Conservation (phyloP, 2,113 vertebrate genomes). For the Gallinago undulata region DNA sequence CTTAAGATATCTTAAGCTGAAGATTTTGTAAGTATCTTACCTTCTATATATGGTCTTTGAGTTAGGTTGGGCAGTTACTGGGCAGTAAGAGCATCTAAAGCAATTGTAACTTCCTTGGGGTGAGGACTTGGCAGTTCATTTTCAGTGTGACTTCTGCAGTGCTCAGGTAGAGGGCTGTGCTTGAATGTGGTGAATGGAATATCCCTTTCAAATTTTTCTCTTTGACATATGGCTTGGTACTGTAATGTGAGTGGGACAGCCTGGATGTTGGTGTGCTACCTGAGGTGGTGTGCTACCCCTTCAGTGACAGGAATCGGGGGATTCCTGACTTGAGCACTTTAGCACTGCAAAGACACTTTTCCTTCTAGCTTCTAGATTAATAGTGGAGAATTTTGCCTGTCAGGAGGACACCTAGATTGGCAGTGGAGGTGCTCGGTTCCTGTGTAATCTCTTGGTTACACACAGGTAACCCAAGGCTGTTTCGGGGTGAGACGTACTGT, state of each 20-base stretch:
- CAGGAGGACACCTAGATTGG: background rate
- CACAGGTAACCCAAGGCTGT: background rate
- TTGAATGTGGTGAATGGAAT: background rate
- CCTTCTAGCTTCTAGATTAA: background rate
- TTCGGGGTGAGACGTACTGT: background rate
- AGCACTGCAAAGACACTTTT: background rate
- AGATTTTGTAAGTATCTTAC: background rate
- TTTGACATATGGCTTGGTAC: background rate
- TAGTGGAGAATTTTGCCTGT: background rate
- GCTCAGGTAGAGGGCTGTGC: background rate
- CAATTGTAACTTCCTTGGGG: background rate
- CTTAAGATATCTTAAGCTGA: background rate
- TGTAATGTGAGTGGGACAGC: background rate
- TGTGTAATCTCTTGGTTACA: background rate
- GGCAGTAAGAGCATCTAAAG: background rate
- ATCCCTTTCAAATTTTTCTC: background rate
- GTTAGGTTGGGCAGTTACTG: background rate
- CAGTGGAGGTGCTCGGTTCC: accelerated
- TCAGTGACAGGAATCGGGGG: background rate
- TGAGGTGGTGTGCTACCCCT: background rate
- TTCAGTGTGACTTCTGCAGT: background rate
- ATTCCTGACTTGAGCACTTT: background rate
- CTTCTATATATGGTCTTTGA: background rate
- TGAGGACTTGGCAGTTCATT: background rate
- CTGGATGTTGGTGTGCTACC: background rate